Percentiles rank a stretch among this genome's conserved stretches.
Conservation (phyloP, 2,113 vertebrate genomes). For the Eidolon helvum region DNA sequence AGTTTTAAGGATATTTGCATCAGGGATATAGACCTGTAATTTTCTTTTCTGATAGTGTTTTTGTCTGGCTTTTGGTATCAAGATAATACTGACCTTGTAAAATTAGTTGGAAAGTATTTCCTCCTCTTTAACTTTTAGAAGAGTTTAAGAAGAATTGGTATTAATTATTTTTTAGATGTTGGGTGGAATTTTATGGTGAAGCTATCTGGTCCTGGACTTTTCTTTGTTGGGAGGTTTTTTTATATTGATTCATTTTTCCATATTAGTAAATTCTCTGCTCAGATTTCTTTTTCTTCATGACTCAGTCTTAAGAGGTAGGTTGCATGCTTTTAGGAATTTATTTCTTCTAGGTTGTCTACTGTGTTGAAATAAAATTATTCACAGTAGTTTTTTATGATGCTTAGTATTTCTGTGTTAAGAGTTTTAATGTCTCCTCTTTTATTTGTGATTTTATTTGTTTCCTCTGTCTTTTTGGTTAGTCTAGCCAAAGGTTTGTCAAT, state of each 20-base stretch:
- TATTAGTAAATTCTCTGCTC: neutral
- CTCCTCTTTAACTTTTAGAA: neutral
- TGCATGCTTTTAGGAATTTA: neutral
- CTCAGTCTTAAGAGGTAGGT: neutral
- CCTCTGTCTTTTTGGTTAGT: neutral
- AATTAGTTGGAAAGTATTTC: neutral
- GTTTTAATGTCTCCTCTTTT: neutral
- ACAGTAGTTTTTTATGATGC: neutral
- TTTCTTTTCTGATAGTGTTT: neutral
- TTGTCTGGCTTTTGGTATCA: neutral
- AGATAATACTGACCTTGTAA: neutral
- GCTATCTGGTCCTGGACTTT: neutral
- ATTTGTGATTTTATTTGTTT: neutral
- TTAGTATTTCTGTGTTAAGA: neutral
- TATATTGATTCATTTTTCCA: neutral
- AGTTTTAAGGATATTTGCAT: neutral
- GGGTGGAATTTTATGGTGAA: neutral
- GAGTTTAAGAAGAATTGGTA: neutral
- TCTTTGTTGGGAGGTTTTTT: neutral
- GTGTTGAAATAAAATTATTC: neutral
- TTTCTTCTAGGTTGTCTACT: neutral
- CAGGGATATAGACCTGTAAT: neutral
- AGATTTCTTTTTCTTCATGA: neutral
- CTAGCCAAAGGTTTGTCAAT: neutral
- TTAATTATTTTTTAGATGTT: neutral